These are phyloP conservation scores for Microdon myrmicae DNA, from an alignment of 2,888 invertebrate genomes.

Conservation along the genomic window DNA sequence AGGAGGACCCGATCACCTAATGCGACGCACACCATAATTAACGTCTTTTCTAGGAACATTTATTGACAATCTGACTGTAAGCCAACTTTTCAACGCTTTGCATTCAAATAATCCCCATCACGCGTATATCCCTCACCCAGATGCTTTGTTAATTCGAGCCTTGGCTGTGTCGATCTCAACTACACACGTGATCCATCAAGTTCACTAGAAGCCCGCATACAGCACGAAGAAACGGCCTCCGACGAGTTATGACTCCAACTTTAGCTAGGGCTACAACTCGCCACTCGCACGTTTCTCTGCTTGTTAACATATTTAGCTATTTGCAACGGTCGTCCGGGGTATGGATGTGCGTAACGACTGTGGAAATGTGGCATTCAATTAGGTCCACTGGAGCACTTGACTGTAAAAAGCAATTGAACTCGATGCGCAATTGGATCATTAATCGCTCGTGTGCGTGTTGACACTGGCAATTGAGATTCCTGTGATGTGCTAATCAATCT, in stretches of 20 bases:
- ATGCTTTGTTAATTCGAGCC: slow-evolving; percentile 17
- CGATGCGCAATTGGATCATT: slow-evolving; percentile 44
- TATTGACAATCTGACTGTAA: slow-evolving; percentile 34
- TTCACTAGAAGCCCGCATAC: slow-evolving; percentile 38
- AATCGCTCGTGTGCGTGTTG: slow-evolving; percentile 52
- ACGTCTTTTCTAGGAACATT: slow-evolving; percentile 13
- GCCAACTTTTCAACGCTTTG: background rate
- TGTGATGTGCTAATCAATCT: slow-evolving; percentile 43
- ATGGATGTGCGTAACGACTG: slow-evolving; percentile 49
- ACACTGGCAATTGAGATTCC: slow-evolving; percentile 50
- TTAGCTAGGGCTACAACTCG: slow-evolving; percentile 15
- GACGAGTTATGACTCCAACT: background rate
- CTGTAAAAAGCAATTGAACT: background rate
- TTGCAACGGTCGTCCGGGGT: slow-evolving; percentile 46
- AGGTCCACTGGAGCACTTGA: slow-evolving; percentile 19
- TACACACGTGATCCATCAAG: slow-evolving; percentile 45
- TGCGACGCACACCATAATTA: no score
- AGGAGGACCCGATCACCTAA: no score
- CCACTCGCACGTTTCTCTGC: slow-evolving; percentile 44
- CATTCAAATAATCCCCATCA: slow-evolving; percentile 27
- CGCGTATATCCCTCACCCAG: background rate
- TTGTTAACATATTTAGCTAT: slow-evolving; percentile 51
- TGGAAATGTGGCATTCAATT: slow-evolving; percentile 51
- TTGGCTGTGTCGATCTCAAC: slow-evolving; percentile 9
- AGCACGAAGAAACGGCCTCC: slow-evolving; percentile 20